Conservation (phyloP, 2,888 invertebrate species). For the Acrobasis repandana region DNA sequence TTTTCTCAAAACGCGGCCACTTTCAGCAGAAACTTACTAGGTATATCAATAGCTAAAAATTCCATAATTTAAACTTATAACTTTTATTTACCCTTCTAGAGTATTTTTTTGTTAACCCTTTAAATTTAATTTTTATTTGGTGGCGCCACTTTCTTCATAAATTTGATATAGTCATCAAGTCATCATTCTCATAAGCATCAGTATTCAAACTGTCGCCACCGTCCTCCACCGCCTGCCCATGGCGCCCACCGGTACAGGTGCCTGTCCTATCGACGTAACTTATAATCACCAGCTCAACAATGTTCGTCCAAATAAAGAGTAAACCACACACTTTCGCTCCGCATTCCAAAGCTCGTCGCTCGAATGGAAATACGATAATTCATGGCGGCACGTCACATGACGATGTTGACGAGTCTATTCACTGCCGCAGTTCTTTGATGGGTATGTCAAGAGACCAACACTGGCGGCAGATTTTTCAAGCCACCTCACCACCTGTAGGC, state of each 20-base stretch:
- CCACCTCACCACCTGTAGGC: too few species aligned
- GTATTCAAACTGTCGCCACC: neutral
- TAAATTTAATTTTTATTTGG: too few species aligned
- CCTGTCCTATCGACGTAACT: neutral
- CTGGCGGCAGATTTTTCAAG: too few species aligned
- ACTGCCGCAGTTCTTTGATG: neutral
- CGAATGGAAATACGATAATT: conserved; percentile 13
- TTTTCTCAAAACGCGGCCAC: too few species aligned
- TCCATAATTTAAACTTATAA: too few species aligned
- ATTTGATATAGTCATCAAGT: neutral
- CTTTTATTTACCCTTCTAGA: too few species aligned
- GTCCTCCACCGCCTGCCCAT: neutral
- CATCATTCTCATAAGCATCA: neutral
- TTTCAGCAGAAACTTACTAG: too few species aligned
- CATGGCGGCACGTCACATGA: neutral
- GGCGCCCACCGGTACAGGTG: neutral
- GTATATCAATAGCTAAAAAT: too few species aligned
- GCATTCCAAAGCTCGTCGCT: conserved; percentile 13
- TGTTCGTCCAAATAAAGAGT: conserved; percentile 9
- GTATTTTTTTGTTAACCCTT: too few species aligned
- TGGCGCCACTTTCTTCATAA: too few species aligned
- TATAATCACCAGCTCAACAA: conserved; percentile 10
- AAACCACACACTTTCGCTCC: conserved; percentile 18
- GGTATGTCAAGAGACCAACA: too few species aligned
- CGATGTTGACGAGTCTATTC: neutral